phyloP scores from a whole-genome alignment of 2,888 invertebrate genomes.

The Meliscaeva auricollis region DNA sequence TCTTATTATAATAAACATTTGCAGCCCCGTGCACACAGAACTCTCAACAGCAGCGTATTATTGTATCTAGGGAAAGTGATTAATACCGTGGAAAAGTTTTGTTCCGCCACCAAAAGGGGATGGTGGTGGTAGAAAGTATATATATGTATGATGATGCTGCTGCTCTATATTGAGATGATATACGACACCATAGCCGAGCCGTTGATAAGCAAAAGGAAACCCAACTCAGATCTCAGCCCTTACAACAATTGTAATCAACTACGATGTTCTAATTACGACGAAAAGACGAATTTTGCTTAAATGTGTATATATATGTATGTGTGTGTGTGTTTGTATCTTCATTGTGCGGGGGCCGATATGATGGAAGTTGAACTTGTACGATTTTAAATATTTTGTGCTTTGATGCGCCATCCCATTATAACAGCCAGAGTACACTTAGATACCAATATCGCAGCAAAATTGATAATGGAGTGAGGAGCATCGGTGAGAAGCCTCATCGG shows the following conservation, averaged over 20 bases:
- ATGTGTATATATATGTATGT: background rate
- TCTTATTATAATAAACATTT: conserved; percentile 8
- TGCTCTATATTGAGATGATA: conserved; percentile 55
- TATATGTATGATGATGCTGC: conserved; percentile 19
- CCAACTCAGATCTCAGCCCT: conserved; percentile 50
- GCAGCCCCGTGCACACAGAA: conserved; percentile 48
- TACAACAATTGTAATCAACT: conserved; percentile 73
- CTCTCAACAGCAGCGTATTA: conserved; percentile 42
- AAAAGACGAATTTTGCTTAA: conserved; percentile 43
- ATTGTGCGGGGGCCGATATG: conserved; percentile 44
- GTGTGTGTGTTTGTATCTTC: conserved; percentile 40
- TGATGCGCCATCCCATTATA: conserved; percentile 49
- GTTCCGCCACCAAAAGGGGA: conserved; percentile 48
- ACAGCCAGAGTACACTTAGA: background rate
- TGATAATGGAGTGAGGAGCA: conserved; percentile 17
- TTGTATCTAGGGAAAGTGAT: conserved; percentile 72
- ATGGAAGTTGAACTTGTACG: conserved; percentile 54
- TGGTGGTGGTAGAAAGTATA: conserved; percentile 40
- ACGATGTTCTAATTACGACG: conserved; percentile 73
- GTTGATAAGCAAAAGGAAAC: conserved; percentile 57
- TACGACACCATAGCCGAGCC: conserved; percentile 55
- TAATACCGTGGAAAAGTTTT: conserved; percentile 75
- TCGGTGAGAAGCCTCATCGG: conserved; percentile 49
- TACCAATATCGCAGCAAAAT: conserved; percentile 46
- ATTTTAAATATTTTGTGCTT: conserved; percentile 55